Evolutionary conservation across 2,113 vertebrate genomes (phyloP), one percentile per base, ranked within the genome.

Genomic region (Apaloderma vittatum): DNA sequence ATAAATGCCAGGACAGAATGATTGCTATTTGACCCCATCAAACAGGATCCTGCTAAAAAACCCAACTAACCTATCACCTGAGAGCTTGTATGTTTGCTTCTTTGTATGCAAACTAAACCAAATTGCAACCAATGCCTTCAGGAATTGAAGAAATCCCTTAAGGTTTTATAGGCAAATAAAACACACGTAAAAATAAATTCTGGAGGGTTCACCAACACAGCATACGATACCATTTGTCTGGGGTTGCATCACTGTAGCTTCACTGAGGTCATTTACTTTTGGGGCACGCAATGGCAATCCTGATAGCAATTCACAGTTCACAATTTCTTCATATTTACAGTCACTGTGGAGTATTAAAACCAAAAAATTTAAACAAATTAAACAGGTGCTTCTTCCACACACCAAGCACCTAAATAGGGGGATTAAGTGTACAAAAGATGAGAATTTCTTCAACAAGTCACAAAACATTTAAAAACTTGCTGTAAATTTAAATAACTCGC

Each of bases 181-280:
- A 51, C 21, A 70, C 11, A 52, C 11, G 11, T 22, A 29, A 63
- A 68, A 88, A 71, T 27, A 19, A 67, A 22, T 37, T 32, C n/a
- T 51, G 37, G 37, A 86, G 32, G 5, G 26, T 73, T 73, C 59
- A 83, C 5, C 34, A 76, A n/a, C 12, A 61, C 34, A 92, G 82
- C 37, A 92, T 95, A 95, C 8, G 5, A 74, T 98, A 98, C 98
- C 98, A 74, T 96, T 97, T 74, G 79, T 92, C 96, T 40, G 80
- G 15, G 96, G 86, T 67, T 94, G 96, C 75, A 80, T 63, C 80
- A 30, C 51, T 62, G 72, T 46, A n/a, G 92, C 68, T 90, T 97
- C 94, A 52, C 75, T 86, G 85, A 58, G 71, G 49, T 57, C 37
- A 46, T 57, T 93, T 17, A 72, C 34, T 85, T 82, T 85, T 2